Evolutionary conservation across 2,797 vertebrate species (phyloP).

Genomic region (Eremophila alpestris): DNA sequence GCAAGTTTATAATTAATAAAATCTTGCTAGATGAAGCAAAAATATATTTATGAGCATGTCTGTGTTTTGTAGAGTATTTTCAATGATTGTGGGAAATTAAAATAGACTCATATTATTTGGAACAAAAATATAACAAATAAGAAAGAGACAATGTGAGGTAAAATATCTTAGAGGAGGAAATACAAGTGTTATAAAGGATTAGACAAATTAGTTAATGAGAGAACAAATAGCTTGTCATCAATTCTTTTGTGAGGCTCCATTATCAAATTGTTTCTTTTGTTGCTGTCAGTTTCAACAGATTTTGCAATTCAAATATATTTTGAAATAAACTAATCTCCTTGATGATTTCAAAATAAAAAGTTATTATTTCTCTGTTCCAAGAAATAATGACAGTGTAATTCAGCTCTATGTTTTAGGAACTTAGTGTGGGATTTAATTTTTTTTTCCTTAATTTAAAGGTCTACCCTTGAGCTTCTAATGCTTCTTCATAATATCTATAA

Average conservation of each 20-base stretch:
- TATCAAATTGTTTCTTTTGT: neutral
- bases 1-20: neutral
- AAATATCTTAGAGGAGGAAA: neutral
- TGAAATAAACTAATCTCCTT: neutral
- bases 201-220: neutral
- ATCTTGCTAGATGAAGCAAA: neutral
- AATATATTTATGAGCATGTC: neutral
- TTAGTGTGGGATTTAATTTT: neutral
- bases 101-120: neutral
- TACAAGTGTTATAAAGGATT: neutral
- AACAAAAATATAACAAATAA: neutral
- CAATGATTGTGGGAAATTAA: neutral
- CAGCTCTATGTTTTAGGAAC: neutral
- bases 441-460: neutral
- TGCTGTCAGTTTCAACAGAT: neutral
- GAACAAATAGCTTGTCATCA: neutral
- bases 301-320: neutral
- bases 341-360: neutral
- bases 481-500: neutral
- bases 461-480: neutral
- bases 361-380: neutral
- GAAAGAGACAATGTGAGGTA: neutral
- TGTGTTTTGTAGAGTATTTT: neutral
- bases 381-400: neutral
- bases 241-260: neutral